Base-by-base conservation (phyloP, 2,113 vertebrate species). In the Perognathus longimembris region DNA sequence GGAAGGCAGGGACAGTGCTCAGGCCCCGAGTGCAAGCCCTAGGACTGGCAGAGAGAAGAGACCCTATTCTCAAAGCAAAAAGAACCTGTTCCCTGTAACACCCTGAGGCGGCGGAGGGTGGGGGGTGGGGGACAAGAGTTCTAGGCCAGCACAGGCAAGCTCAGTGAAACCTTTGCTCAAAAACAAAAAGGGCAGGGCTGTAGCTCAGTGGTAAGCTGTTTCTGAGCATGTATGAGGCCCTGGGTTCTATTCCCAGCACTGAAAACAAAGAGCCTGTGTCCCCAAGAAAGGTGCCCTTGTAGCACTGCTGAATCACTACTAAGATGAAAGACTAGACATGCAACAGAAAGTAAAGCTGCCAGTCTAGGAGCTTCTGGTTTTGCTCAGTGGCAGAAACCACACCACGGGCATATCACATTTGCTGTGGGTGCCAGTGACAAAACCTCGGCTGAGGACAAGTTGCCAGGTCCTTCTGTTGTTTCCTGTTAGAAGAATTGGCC, bases 401-500 rank as follows among this genome's bases (percentile, higher is more conserved):
- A 54, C 50, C 17, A 15, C 50, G 17, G 50, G 50, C 50, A 54
- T 54, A 54, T 54, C 50, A 54, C 10, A 0, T 50, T 64, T 4
- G 6, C 57, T 36, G 57, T 32, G 50, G 36, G 32, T 9, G 38
- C 66, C 0, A 3, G n/a, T n/a, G 63, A 40, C 18, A 0, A 69
- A 24, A 1, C 61, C 11, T 22, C 20, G 32, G 57, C 22, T 71
- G 26, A 11, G 63, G 40, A 26, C 5, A 4, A 32, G 86, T 36
- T 32, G 63, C 78, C 84, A 61, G 59, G 22, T 61, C 21, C 77
- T 36, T 10, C 64, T 80, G 0, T 34, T 20, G 0, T 54, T 54
- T 54, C 21, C 0, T 6, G 36, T 81, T 34, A 26, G n/a, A 64
- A 59, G 80, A 42, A 28, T 17, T 2, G 0, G 3, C 3, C 0